Conservation (phyloP, 1,140 invertebrate genomes). For the Bombus sibiricus region DNA sequence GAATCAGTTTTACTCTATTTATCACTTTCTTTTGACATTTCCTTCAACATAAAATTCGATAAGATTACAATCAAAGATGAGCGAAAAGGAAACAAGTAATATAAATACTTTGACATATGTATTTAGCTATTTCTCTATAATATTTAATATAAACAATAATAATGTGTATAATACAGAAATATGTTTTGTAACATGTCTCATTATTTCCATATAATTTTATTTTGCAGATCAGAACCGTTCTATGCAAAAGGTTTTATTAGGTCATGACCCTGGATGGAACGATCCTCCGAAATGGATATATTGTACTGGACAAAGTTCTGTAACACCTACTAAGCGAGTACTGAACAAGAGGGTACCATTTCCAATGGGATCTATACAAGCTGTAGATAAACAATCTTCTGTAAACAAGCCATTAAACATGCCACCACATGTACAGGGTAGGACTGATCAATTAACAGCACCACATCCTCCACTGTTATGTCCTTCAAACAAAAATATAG, state of each 20-base stretch:
- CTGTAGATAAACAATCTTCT: slow-evolving; percentile 30
- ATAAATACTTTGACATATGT: neutral
- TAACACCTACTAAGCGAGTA: slow-evolving; percentile 71
- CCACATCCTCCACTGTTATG: slow-evolving; percentile 67
- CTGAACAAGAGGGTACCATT: slow-evolving; percentile 82
- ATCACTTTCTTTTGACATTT: neutral
- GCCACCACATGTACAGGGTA: slow-evolving; percentile 63
- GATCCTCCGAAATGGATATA: slow-evolving; percentile 82
- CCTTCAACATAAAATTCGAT: neutral
- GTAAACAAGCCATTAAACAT: slow-evolving; percentile 37
- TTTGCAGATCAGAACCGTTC: slow-evolving; percentile 60
- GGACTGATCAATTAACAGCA: slow-evolving; percentile 45
- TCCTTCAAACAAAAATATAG: slow-evolving; percentile 31
- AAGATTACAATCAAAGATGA: slow-evolving; percentile 4
- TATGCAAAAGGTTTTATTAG: slow-evolving; percentile 74
- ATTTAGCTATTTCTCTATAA: no score
- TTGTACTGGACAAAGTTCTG: slow-evolving; percentile 48
- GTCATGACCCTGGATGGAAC: slow-evolving; percentile 82
- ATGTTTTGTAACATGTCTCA: neutral
- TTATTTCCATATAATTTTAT: neutral
- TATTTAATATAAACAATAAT: neutral
- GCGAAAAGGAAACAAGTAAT: slow-evolving; percentile 25
- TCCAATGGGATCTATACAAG: slow-evolving; percentile 72
- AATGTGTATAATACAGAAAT: neutral
- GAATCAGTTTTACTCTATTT: neutral